phyloP scores from a whole-genome alignment of 1,140 invertebrate genomes.

The Papilio polytes region DNA sequence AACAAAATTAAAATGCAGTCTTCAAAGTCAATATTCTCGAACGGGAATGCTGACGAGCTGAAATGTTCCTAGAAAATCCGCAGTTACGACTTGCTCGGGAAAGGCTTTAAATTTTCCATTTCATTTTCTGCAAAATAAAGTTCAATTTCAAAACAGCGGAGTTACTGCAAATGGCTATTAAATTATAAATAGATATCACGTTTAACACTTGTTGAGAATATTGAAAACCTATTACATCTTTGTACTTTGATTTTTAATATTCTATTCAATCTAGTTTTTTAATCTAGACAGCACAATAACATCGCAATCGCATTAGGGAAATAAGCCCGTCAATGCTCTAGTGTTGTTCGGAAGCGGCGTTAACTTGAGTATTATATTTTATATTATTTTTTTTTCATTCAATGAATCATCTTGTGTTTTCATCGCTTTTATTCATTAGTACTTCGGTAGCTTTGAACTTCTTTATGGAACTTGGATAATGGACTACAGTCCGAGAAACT shows the following conservation, averaged over 20 bases:
- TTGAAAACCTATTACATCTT: background rate
- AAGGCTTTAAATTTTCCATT: background rate
- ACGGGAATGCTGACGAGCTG: background rate
- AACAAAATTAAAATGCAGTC: background rate
- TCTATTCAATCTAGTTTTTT: background rate
- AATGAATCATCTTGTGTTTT: too few species aligned
- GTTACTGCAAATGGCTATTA: constrained; percentile 16
- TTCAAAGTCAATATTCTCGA: background rate
- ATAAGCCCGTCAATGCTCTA: background rate
- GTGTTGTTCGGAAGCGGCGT: background rate
- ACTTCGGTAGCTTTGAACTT: too few species aligned
- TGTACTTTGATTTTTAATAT: background rate
- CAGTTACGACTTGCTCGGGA: background rate
- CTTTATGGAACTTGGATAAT: too few species aligned
- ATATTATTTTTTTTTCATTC: background rate
- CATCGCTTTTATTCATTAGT: too few species aligned
- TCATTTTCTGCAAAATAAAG: constrained; percentile 7
- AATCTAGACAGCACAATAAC: background rate
- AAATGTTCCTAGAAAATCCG: background rate
- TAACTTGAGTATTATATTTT: background rate
- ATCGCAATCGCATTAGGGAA: background rate
- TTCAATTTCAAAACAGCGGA: background rate
- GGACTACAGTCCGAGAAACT: too few species aligned
- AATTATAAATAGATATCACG: constrained; percentile 1
- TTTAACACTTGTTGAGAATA: background rate